Conservation (phyloP, 2,797 vertebrate species). For the Pyrrhura leucotis region DNA sequence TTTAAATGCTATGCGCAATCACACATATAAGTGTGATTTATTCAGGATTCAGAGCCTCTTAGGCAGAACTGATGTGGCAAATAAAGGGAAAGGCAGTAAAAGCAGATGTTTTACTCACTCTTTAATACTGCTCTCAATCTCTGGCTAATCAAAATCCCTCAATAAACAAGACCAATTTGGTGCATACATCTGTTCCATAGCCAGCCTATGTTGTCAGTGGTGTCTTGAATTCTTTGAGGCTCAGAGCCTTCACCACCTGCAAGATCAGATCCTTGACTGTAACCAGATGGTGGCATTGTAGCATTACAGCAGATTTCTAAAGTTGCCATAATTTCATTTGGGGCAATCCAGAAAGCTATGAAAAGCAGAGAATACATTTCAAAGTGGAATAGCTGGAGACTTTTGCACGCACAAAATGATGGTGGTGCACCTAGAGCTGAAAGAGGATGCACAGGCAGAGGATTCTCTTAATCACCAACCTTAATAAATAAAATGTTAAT, state of each 20-base stretch:
- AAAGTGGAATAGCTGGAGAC: not conserved
- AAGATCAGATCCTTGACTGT: conserved; percentile 20
- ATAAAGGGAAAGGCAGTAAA: not conserved
- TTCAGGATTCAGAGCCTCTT: not conserved
- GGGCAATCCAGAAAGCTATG: not conserved
- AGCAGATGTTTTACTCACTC: not conserved
- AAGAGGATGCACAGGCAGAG: not conserved
- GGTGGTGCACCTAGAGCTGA: not conserved
- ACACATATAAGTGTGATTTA: not conserved
- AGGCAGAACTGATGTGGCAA: not conserved
- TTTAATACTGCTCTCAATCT: not conserved
- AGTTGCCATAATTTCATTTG: not conserved
- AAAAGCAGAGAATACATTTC: not conserved
- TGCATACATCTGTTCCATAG: not conserved
- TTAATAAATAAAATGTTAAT: not conserved
- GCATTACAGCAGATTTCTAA: conserved; percentile 44
- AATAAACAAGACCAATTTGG: not conserved
- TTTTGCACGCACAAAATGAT: not conserved
- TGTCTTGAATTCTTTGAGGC: conserved; percentile 20
- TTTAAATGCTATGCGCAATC: not conserved
- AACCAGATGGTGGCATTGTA: conserved; percentile 73
- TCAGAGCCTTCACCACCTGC: not conserved
- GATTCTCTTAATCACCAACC: not conserved
- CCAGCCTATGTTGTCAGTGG: not conserved
- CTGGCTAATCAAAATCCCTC: not conserved